Conservation (phyloP, 2,888 invertebrate species). For the Bhutanitis thaidina region DNA sequence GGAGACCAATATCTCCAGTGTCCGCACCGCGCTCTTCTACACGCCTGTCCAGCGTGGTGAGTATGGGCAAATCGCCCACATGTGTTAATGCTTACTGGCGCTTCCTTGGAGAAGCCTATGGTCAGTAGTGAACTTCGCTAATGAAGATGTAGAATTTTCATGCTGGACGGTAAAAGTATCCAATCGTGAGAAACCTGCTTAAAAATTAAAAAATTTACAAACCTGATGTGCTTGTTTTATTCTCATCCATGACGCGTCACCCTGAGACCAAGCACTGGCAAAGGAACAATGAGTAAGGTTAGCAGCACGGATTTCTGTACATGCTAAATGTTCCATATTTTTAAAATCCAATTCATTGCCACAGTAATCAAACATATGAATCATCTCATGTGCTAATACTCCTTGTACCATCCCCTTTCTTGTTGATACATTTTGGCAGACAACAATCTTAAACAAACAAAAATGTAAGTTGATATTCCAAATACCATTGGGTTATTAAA, state of each 20-base stretch:
- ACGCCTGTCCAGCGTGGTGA: too few relatives aligned
- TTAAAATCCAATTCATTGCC: slow-evolving; percentile 92
- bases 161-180: too few relatives aligned
- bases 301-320: slow-evolving; percentile 96
- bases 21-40: too few relatives aligned
- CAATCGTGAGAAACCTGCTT: too few relatives aligned
- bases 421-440: slow-evolving; percentile 92
- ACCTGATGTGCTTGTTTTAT: slow-evolving; percentile 90
- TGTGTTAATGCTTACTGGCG: too few relatives aligned
- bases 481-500: too few relatives aligned
- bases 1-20: too few relatives aligned
- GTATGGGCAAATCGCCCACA: too few relatives aligned
- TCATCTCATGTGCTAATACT: slow-evolving; percentile 94
- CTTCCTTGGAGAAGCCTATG: too few relatives aligned
- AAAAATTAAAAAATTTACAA: slow-evolving; percentile 29
- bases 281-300: slow-evolving; percentile 96
- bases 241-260: slow-evolving; percentile 86
- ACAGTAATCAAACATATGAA: slow-evolving; percentile 98
- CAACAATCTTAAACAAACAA: slow-evolving; percentile 83
- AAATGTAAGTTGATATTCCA: too few relatives aligned
- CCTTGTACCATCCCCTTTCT: slow-evolving; percentile 86
- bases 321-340: slow-evolving; percentile 95
- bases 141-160: too few relatives aligned
- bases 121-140: too few relatives aligned
- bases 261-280: slow-evolving; percentile 87